Base-by-base conservation (phyloP, 2,888 invertebrate genomes). In the Marronus borbonicus region DNA sequence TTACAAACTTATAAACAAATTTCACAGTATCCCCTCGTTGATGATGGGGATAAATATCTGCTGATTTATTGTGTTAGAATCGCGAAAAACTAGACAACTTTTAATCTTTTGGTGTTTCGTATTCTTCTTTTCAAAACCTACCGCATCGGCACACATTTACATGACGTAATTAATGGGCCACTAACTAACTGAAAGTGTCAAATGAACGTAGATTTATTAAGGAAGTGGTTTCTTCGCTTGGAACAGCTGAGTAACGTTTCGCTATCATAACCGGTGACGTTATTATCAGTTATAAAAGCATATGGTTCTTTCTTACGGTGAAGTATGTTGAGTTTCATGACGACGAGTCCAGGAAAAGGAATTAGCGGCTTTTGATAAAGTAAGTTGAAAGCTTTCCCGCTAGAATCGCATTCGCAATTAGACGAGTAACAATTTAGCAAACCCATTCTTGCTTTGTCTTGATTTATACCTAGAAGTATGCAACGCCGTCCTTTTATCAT, bases 1-100 rank as follows among this genome's bases (percentile, higher is more conserved):
- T 69, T 69, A 77, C 52, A 77, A 77, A 72, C 62, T 70, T 60
- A 70, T 77, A 77, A 77, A 77, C 77, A 69, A 77, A 60, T 75
- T 72, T 49, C 55, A 55, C 55, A 55, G 55, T 55, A 55, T 55
- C 17, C 55, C 17, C n/a, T 55, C 17, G 17, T 8, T 55, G 55
- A 55, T 55, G 55, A 55, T n/a, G 17, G 55, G 55, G 17, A n/a
- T 55, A 55, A 55, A 55, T 60, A 60, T 60, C 44, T 17, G 58
- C 20, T 72, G 12, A 58, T 72, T 72, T 72, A 72, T 60, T 44
- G 72, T 44, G 72, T 36, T 62, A 8, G 44, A 65, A 52, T 31
- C 65, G 66, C 76, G 66, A 55, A 58, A 58, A 17, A 44, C 44
- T 44, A 12, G 36, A 50, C 3, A 28, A 50, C 20, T 49, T 76